These are phyloP conservation scores for Caenorhabditis macrosperma DNA, from an alignment of 2,888 invertebrate species.

Conservation along the genomic window DNA sequence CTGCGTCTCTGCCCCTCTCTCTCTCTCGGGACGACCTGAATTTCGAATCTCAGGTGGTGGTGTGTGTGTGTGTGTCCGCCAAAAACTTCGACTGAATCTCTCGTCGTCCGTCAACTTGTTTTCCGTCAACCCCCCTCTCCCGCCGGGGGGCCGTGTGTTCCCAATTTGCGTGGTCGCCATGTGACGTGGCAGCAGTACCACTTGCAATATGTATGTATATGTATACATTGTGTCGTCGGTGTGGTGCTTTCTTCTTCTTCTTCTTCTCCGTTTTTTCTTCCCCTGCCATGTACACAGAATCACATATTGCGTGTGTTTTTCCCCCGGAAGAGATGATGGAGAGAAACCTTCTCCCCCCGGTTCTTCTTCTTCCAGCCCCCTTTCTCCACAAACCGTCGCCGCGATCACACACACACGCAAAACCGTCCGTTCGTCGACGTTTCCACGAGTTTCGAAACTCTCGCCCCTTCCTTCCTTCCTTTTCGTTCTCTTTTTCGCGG, in stretches of 20 bases:
- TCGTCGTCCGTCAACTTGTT: conserved; percentile 37
- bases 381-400: conserved; percentile 12
- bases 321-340: too few relatives aligned
- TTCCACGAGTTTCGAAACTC: conserved; percentile 17
- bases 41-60: conserved; percentile 50
- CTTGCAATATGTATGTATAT: conserved; percentile 29
- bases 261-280: not conserved
- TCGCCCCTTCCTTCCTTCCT: conserved; percentile 13
- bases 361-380: conserved; percentile 1
- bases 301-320: conserved; percentile 17
- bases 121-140: conserved; percentile 1
- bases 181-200: conserved; percentile 37
- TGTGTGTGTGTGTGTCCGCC: conserved; percentile 43
- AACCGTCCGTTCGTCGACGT: conserved; percentile 21
- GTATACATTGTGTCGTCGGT: conserved; percentile 41
- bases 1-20: conserved; percentile 22
- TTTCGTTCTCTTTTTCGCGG: conserved; percentile 26
- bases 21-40: conserved; percentile 53
- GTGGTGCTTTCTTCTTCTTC: conserved; percentile 30
- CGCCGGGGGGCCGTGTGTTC: not conserved
- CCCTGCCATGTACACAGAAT: conserved; percentile 9
- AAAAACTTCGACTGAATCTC: conserved; percentile 42
- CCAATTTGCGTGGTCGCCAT: conserved; percentile 14
- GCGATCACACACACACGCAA: conserved; percentile 1
- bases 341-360: not conserved